Evolutionary conservation across 2,888 invertebrate genomes (phyloP).

Genomic region (Poecilobothrus nobilitatus): DNA sequence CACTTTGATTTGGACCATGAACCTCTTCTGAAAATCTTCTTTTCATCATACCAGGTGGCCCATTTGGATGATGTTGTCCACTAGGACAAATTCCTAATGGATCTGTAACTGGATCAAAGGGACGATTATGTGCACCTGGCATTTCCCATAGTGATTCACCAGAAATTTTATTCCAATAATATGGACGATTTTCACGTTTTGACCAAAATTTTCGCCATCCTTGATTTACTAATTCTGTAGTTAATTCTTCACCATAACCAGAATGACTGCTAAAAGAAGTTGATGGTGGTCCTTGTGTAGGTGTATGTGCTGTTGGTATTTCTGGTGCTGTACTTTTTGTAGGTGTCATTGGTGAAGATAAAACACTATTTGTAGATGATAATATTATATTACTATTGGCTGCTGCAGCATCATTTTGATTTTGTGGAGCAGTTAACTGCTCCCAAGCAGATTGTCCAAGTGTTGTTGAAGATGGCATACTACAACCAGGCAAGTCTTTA

Average conservation of each 20-base stretch:
- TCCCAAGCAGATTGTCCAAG: slow-evolving; percentile 42
- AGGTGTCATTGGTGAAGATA: slow-evolving; percentile 33
- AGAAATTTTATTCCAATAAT: slow-evolving; percentile 93
- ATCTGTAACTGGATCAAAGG: slow-evolving; percentile 86
- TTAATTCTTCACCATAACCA: slow-evolving; percentile 42
- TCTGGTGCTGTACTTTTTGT: slow-evolving; percentile 38
- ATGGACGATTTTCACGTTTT: slow-evolving; percentile 86
- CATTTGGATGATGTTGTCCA: slow-evolving; percentile 35
- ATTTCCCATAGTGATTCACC: slow-evolving; percentile 97
- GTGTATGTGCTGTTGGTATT: slow-evolving; percentile 37
- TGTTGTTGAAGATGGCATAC: slow-evolving; percentile 23
- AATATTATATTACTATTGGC: slow-evolving; percentile 20
- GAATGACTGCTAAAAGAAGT: slow-evolving; percentile 23
- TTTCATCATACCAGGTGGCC: slow-evolving; percentile 37
- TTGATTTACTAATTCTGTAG: slow-evolving; percentile 54
- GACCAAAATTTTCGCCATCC: slow-evolving; percentile 98
- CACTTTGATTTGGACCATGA: slow-evolving; percentile 31
- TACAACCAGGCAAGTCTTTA: slow-evolving; percentile 22
- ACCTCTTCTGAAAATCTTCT: slow-evolving; percentile 42
- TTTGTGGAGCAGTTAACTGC: slow-evolving; percentile 38
- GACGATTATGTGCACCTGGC: slow-evolving; percentile 61
- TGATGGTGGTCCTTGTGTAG: slow-evolving; percentile 36
- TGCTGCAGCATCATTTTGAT: slow-evolving; percentile 26
- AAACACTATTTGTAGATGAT: slow-evolving; percentile 8
- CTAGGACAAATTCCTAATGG: slow-evolving; percentile 69